Percentiles rank a stretch among this genome's conserved stretches.
Evolutionary conservation across 1,140 invertebrate genomes (phyloP).

Genomic region (Meloidogyne exigua): DNA sequence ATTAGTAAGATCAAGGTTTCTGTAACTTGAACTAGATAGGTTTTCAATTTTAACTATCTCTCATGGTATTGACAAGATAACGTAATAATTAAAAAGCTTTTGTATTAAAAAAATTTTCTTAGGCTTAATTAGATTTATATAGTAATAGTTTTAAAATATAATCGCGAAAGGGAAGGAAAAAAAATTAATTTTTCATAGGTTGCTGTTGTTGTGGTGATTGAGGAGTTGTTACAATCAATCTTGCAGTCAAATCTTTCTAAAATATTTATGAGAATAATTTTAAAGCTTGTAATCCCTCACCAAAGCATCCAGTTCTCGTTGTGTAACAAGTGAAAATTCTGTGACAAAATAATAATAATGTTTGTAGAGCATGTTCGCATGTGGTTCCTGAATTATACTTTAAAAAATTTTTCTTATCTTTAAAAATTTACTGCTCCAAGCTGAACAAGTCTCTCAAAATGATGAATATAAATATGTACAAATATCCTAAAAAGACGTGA

Average conservation of each 20-base stretch:
- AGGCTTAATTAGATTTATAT: too few species aligned
- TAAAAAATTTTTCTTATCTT: constrained; percentile 4
- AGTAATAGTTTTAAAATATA: too few species aligned
- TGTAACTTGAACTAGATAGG: too few species aligned
- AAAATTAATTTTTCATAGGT: neutral
- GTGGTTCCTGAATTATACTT: constrained; percentile 75
- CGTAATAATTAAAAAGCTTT: too few species aligned
- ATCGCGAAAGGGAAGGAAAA: too few species aligned
- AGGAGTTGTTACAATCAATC: neutral
- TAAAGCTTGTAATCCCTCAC: constrained; percentile 2
- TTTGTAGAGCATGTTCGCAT: constrained; percentile 93
- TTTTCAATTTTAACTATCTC: too few species aligned
- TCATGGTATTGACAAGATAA: too few species aligned
- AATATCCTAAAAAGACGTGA: constrained; percentile 87
- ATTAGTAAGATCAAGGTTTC: too few species aligned
- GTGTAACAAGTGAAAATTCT: constrained; percentile 80
- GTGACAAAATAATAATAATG: constrained; percentile 92
- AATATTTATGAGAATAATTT: neutral
- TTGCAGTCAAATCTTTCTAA: constrained; percentile 20
- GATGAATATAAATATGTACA: constrained; percentile 94
- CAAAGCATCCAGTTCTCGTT: constrained; percentile 83
- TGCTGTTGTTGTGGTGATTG: neutral
- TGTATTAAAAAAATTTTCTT: too few species aligned
- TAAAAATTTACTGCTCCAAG: constrained; percentile 77
- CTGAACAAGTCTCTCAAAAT: constrained; percentile 83